Conservation (phyloP, 2,888 invertebrate species). For the Nomada ferruginata region DNA sequence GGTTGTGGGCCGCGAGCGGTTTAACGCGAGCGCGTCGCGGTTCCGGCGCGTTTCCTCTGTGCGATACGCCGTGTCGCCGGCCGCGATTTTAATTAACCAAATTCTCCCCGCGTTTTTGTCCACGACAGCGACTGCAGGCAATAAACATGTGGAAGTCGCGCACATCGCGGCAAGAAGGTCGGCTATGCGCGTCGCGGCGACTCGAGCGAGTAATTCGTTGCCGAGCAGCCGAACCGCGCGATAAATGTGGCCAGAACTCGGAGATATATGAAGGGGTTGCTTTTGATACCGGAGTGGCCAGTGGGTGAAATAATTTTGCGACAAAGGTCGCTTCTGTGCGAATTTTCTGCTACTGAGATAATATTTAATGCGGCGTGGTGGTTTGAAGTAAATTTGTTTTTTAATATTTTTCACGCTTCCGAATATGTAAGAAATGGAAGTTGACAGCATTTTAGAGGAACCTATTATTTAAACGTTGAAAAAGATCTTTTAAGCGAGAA, state of each 20-base stretch:
- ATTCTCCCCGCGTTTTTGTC: conserved; percentile 63
- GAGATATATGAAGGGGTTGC: background rate
- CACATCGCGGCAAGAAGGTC: background rate
- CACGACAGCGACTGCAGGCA: conserved; percentile 61
- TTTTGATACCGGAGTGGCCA: background rate
- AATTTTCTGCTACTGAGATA: no score
- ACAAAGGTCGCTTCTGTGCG: background rate
- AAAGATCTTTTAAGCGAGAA: no score
- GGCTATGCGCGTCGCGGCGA: background rate
- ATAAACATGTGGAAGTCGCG: conserved; percentile 38
- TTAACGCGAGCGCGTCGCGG: conserved; percentile 37
- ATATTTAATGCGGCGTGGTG: no score
- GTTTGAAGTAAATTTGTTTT: no score
- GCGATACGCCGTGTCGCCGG: conserved; percentile 56
- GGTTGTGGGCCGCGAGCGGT: conserved; percentile 18
- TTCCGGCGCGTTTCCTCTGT: conserved; percentile 24
- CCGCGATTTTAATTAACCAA: conserved; percentile 76
- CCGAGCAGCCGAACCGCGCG: conserved; percentile 5
- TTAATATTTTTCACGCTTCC: no score
- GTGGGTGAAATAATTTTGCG: background rate
- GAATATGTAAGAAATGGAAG: no score
- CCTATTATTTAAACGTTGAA: no score
- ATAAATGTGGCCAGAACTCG: background rate
- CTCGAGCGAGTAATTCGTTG: background rate
- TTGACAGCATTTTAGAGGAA: no score